phyloP scores from a whole-genome alignment of 2,797 vertebrate species.

The Takifugu rubripes region DNA sequence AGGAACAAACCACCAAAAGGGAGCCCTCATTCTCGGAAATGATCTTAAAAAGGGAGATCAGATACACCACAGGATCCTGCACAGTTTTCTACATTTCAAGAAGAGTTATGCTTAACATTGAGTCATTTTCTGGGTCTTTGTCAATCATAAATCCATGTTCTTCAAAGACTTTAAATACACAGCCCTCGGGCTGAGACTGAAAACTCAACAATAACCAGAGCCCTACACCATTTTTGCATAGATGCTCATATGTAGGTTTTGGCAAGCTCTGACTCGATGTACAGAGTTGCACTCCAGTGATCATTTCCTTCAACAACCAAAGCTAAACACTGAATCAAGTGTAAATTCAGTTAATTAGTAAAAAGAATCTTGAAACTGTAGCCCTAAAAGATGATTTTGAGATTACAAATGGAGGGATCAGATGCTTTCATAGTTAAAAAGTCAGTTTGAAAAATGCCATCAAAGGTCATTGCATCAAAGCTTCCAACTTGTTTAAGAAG shows the following conservation, averaged over 20 bases:
- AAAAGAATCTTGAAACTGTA: constrained; percentile 18
- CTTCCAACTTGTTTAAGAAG: not conserved
- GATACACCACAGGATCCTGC: constrained; percentile 33
- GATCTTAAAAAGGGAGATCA: constrained; percentile 41
- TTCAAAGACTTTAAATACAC: constrained; percentile 7
- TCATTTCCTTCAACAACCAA: not conserved
- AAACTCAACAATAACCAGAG: constrained; percentile 2
- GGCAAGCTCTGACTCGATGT: not conserved
- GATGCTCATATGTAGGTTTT: not conserved
- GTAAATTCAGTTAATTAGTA: constrained; percentile 7
- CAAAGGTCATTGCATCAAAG: constrained; percentile 7
- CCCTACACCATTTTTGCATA: constrained; percentile 3
- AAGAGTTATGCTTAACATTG: constrained; percentile 4
- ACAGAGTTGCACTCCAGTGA: not conserved
- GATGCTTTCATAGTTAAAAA: constrained; percentile 9
- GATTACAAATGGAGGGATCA: constrained; percentile 5
- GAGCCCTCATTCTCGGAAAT: constrained; percentile 39
- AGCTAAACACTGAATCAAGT: not conserved
- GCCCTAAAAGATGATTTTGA: constrained; percentile 7
- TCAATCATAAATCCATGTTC: constrained; percentile 17
- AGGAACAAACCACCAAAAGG: constrained; percentile 51
- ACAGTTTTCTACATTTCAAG: constrained; percentile 7
- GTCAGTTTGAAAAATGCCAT: constrained; percentile 1
- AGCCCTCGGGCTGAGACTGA: not conserved
- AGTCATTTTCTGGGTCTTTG: constrained; percentile 8